phyloP scores from a whole-genome alignment of 2,888 invertebrate species.

The Tachina fera region DNA sequence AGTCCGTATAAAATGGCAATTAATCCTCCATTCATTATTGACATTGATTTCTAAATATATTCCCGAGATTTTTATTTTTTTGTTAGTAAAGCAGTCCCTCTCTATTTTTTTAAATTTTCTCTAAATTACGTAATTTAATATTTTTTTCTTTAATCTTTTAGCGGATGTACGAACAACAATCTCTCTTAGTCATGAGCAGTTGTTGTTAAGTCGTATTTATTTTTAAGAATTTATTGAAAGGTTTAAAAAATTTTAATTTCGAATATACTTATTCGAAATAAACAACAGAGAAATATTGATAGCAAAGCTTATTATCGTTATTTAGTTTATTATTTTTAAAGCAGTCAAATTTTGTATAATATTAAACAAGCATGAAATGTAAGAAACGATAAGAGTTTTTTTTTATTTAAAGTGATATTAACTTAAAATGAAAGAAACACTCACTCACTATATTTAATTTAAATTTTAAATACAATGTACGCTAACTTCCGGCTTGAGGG shows the following conservation, averaged over 20 bases:
- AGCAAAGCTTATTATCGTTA: background rate
- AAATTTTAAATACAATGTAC: background rate
- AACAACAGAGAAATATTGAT: background rate
- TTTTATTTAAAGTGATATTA: background rate
- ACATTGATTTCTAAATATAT: no score
- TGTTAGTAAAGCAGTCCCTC: no score
- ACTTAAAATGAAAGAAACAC: background rate
- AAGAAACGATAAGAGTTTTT: constrained; percentile 14
- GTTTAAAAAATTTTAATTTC: background rate
- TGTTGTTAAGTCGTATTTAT: background rate
- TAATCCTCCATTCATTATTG: no score
- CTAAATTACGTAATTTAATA: background rate
- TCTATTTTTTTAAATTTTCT: no score
- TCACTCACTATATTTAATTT: background rate
- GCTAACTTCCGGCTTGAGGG: background rate
- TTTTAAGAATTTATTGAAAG: background rate
- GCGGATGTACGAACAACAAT: background rate
- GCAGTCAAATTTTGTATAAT: background rate
- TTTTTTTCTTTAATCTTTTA: background rate
- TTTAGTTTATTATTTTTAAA: background rate
- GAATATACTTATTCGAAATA: background rate
- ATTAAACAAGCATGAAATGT: background rate
- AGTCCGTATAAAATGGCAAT: no score
- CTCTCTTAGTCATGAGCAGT: background rate
- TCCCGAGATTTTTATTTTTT: no score